These are phyloP conservation scores for Alosa sapidissima DNA, from an alignment of 2,797 vertebrate species.

Conservation along the genomic window DNA sequence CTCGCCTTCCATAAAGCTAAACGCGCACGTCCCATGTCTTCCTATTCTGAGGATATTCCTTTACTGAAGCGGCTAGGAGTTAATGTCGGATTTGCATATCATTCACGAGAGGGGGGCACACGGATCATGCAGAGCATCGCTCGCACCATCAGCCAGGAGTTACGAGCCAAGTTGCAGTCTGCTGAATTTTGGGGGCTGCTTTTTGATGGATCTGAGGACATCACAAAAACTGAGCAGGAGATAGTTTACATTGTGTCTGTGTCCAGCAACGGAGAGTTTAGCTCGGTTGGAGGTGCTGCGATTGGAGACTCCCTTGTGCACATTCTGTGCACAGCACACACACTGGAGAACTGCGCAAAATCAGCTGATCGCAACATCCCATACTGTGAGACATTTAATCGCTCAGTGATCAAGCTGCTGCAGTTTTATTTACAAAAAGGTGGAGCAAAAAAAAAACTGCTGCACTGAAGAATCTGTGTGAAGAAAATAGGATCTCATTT, in stretches of 20 bases:
- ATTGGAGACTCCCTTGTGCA: constrained; percentile 32
- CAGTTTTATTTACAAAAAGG: constrained; percentile 29
- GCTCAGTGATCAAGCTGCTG: constrained; percentile 29
- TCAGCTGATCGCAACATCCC: constrained; percentile 32
- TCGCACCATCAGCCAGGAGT: constrained; percentile 11
- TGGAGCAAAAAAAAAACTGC: not conserved
- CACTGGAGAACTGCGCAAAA: constrained; percentile 33
- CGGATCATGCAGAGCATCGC: constrained; percentile 1
- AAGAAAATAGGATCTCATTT: not conserved
- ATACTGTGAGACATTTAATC: constrained; percentile 36
- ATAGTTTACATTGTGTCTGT: constrained; percentile 41
- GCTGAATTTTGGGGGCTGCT: constrained; percentile 29
- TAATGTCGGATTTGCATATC: constrained; percentile 26
- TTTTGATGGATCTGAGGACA: constrained; percentile 41
- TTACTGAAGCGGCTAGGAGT: constrained; percentile 27
- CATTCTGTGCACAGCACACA: constrained; percentile 34
- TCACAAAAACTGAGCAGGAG: constrained; percentile 43
- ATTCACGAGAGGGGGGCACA: constrained; percentile 15
- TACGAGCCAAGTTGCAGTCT: not conserved
- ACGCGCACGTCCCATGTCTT: constrained; percentile 20
- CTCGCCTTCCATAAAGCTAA: no score
- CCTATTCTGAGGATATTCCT: constrained; percentile 25
- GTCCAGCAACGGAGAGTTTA: constrained; percentile 28
- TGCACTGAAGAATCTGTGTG: not conserved
- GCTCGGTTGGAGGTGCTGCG: not conserved